Evolutionary conservation across 1,140 invertebrate species (phyloP).

Genomic region (Sarcophaga peregrina): DNA sequence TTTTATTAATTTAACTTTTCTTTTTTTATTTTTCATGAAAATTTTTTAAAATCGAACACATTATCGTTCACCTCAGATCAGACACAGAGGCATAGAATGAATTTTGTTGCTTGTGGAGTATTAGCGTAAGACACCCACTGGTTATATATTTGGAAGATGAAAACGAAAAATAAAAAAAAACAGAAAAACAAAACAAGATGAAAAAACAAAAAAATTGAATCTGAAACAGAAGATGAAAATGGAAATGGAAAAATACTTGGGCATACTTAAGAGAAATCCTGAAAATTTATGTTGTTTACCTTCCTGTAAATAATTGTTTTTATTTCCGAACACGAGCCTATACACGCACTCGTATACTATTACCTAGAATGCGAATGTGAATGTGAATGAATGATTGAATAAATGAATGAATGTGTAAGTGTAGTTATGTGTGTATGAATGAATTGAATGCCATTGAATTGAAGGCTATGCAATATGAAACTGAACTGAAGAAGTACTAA

Average conservation of each 20-base stretch:
- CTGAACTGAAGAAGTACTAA: background rate
- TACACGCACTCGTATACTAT: background rate
- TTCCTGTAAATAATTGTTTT: conserved; percentile 42
- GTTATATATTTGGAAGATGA: too few species aligned
- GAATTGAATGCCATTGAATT: background rate
- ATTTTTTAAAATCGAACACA: too few species aligned
- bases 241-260: conserved; percentile 14
- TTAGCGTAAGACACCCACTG: too few species aligned
- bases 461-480: background rate
- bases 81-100: too few species aligned
- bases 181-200: too few species aligned
- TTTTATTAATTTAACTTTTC: too few species aligned
- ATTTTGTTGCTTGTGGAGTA: too few species aligned
- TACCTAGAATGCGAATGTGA: background rate
- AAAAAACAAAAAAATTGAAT: too few species aligned
- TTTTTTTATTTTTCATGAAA: too few species aligned
- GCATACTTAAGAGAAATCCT: conserved; percentile 40
- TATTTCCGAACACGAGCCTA: conserved; percentile 40
- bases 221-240: too few species aligned
- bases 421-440: background rate
- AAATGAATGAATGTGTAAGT: background rate
- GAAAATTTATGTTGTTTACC: conserved; percentile 37
- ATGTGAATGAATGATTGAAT: background rate
- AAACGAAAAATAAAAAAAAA: too few species aligned
- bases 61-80: too few species aligned